Base-by-base conservation (phyloP, 2,113 vertebrate genomes). In the Atherinomorus stipes region DNA sequence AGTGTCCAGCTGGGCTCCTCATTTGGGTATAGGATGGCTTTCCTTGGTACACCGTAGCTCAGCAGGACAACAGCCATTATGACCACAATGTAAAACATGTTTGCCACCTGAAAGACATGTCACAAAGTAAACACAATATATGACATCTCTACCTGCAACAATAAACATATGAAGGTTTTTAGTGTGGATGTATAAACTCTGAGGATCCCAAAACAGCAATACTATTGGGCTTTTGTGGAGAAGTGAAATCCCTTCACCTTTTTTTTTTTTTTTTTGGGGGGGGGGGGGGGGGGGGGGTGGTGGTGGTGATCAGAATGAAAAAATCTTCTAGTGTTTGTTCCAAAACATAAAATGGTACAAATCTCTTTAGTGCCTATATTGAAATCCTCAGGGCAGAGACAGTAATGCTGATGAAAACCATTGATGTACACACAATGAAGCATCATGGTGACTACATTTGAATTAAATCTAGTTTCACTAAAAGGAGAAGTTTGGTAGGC, bases 81-180 rank as follows among this genome's bases (percentile, higher is more conserved):
- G 75, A 99, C 96, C 87, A 99, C 98, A 74, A 99, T 99, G 91
- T 99, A 99, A 91, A 99, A 99, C 98, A 99, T 99, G 92, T 99
- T 99, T 86, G 98, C 96, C 86, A 99, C 98, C 98, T 99, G 63
- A n/a, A 88, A 85, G n/a, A 80, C 1, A 87, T 1, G 16, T 12
- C 50, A 64, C 16, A 64, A 23, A 31, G 15, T 54, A 1, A 70
- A 47, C 44, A 34, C 1, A 42, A 44, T n/a, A 47, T 19, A 3
- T 4, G n/a, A 50, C 12, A 52, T 25, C 11, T 19, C 6, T 54
- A 18, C 21, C 11, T 28, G 3, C 38, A 71, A 42, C 21, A 44
- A 51, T 42, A 8, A 34, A 53, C 6, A 45, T 0, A 0, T 0
- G 0, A 6, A 8, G 28, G 23, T 31, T 61, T 52, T 56, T 54